Conservation (phyloP, 1,140 invertebrate genomes). For the Tachypleus tridentatus region DNA sequence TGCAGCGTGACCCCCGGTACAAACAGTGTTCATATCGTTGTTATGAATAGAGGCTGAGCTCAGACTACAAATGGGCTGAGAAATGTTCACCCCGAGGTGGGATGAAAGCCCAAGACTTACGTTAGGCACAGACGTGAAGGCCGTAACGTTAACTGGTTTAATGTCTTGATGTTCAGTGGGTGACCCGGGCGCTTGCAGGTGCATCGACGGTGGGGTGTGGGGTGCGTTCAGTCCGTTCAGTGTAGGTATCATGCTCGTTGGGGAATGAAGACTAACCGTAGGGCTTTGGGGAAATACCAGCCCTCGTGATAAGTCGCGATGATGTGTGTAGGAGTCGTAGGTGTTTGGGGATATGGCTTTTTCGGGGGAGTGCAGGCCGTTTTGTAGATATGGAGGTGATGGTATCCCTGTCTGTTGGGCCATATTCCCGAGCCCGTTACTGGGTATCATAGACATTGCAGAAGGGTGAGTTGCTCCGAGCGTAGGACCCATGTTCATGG, state of each 20-base stretch:
- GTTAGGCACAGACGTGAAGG: slow-evolving; percentile 10
- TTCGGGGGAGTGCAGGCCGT: slow-evolving; percentile 41
- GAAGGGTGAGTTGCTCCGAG: slow-evolving; percentile 46
- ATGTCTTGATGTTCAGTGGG: slow-evolving; percentile 25
- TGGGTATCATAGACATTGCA: slow-evolving; percentile 54
- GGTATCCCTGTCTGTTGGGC: slow-evolving; percentile 32
- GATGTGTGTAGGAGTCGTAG: slow-evolving; percentile 42
- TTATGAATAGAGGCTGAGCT: no score
- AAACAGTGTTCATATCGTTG: no score
- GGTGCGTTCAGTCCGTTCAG: slow-evolving; percentile 36
- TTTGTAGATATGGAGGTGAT: slow-evolving; percentile 65
- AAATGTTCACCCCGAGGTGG: background rate
- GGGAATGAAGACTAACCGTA: slow-evolving; percentile 31
- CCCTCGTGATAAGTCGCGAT: slow-evolving; percentile 38
- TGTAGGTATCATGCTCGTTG: slow-evolving; percentile 35
- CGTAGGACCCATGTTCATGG: slow-evolving; percentile 44
- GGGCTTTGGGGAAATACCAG: slow-evolving; percentile 38
- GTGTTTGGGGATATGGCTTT: slow-evolving; percentile 56
- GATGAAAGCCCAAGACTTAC: background rate
- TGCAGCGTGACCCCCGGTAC: slow-evolving; percentile 3
- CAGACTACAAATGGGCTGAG: slow-evolving; percentile 5
- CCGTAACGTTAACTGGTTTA: slow-evolving; percentile 14
- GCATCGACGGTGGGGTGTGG: slow-evolving; percentile 41
- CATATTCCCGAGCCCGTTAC: slow-evolving; percentile 32
- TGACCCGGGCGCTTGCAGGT: slow-evolving; percentile 32